Base-by-base conservation (phyloP, 2,888 invertebrate species). In the Prosapia bicincta region DNA sequence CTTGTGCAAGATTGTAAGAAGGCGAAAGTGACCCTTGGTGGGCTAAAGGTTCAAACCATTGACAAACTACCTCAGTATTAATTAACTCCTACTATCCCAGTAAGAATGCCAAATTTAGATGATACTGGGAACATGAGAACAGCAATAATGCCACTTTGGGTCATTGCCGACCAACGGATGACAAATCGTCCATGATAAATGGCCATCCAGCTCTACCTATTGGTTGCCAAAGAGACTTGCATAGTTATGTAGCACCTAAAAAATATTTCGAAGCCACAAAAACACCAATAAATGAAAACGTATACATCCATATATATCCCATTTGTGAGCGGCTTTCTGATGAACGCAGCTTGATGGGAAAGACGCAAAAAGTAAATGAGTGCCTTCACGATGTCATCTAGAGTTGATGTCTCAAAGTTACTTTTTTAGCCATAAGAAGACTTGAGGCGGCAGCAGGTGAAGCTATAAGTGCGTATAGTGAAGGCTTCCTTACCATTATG, bases 311-410 rank as follows among this genome's bases (percentile, higher is more conserved):
- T 65, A 30, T 71, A 28, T 65, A 26, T n/a, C 26, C 54, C n/a
- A 54, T 71, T 23, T 71, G 65, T 26, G 20, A n/a, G 26, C 54
- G 65, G 28, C 28, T 65, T 26, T 65, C 65, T 65, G 2, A 54
- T 24, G 71, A 38, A 43, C 5, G 43, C 20, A 43, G 43, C 43
- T 25, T n/a, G 28, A 65, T 66, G 54, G 71, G 66, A 65, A 26
- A 65, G 26, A 71, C 71, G 1, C 65, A 71, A 65, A 71, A 71
- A 13, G 54, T 25, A 10, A 71, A 71, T 54, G 24, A 71, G 66
- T 1, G 25, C 43, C 71, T 71, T n/a, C 71, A 71, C 66, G 26
- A 30, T n/a, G 26, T 71, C 7, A 71, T 71, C 26, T 71, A 66
- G 71, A 71, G 65, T 26, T 65, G 65, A 71, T 71, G 26, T 24